A percentile compares a stretch with the other conserved stretches of the same genome.
These are phyloP conservation scores for Aphis craccivora DNA, from an alignment of 1,140 invertebrate genomes.

Conservation along the genomic window DNA sequence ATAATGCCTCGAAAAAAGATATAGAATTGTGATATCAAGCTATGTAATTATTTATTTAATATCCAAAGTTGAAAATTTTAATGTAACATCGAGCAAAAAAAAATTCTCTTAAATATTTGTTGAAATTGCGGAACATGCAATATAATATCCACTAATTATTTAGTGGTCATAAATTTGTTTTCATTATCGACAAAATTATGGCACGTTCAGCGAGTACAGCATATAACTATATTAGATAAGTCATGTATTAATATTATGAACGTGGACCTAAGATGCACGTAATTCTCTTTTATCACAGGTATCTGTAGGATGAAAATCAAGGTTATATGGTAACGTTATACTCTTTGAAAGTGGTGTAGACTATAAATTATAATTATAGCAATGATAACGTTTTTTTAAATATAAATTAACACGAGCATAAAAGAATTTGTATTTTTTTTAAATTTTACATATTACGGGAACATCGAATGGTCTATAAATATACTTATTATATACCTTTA, in stretches of 20 bases:
- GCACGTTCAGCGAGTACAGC: background rate
- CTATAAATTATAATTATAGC: background rate
- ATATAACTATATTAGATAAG: background rate
- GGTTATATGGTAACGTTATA: background rate
- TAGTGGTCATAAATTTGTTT: background rate
- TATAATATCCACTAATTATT: background rate
- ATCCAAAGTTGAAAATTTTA: too few species aligned
- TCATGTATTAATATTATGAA: background rate
- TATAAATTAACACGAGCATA: background rate
- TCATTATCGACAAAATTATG: background rate
- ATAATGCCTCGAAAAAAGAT: background rate
- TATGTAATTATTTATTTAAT: background rate
- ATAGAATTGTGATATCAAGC: background rate
- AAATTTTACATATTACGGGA: background rate
- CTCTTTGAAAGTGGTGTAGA: background rate
- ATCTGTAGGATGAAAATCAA: slow-evolving; percentile 8
- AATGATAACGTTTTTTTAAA: background rate
- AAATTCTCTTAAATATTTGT: background rate
- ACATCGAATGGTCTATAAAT: background rate
- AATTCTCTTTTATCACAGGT: background rate
- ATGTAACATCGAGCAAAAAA: background rate
- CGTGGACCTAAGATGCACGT: background rate
- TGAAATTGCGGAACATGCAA: background rate
- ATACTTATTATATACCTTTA: background rate
- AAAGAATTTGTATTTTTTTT: background rate